phyloP scores from a whole-genome alignment of 2,797 vertebrate species.

The Gobionotothen gibberifrons region DNA sequence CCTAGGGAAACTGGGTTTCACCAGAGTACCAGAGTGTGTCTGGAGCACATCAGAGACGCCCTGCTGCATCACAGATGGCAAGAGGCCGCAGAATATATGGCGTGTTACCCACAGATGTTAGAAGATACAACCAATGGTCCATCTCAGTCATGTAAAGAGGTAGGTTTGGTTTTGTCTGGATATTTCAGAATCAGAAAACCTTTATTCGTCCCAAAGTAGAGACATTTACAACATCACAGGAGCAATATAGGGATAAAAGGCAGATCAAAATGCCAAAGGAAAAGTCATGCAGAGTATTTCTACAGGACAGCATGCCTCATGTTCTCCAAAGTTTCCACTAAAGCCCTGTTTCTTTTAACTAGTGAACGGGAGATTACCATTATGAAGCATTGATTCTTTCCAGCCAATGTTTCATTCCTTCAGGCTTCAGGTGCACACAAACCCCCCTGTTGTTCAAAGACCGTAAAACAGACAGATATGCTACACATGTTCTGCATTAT shows the following conservation, averaged over 20 bases:
- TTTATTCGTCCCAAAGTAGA: too few relatives aligned
- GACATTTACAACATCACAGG: too few relatives aligned
- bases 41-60: slow-evolving; percentile 86
- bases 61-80: slow-evolving; percentile 90
- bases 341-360: not conserved
- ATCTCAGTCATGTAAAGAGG: slow-evolving; percentile 77
- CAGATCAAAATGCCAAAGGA: too few relatives aligned
- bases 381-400: too few relatives aligned
- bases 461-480: too few relatives aligned
- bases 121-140: slow-evolving; percentile 70
- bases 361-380: too few relatives aligned
- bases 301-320: not conserved
- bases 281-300: not conserved
- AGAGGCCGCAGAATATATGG: slow-evolving; percentile 87
- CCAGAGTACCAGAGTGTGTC: slow-evolving; percentile 80
- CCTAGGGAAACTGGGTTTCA: slow-evolving; percentile 77
- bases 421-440: too few relatives aligned
- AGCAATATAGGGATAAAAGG: too few relatives aligned
- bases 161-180: slow-evolving; percentile 45
- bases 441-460: too few relatives aligned
- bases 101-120: slow-evolving; percentile 84
- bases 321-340: not conserved
- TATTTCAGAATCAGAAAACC: not conserved
- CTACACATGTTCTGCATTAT: too few relatives aligned
- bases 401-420: too few relatives aligned